Evolutionary conservation across 2,888 invertebrate genomes (phyloP), one percentile per base, ranked within the genome.

Genomic region (Colostygia pectinataria): DNA sequence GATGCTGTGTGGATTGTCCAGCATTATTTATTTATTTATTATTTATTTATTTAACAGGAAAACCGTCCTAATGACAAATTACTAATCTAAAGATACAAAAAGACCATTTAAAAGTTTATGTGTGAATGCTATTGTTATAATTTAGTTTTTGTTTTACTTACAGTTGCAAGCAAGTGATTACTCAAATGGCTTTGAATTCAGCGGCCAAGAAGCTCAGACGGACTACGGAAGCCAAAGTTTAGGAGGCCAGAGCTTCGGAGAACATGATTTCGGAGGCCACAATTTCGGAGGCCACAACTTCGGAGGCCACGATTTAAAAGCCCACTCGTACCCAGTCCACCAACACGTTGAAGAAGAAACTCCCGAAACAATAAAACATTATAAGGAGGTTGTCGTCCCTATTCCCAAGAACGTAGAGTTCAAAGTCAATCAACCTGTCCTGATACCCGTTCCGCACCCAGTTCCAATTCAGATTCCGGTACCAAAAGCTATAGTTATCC

Each of bases 381-480:
- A 93, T 68, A 94, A 93, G 68, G 93, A 94, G 68, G 84, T 94
- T 1, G 92, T 94, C 0, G 91, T 94, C 8, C 94, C 94, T 7
- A 80, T 92, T 2, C 92, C 86, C 0, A 92, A 94, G 41, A 93
- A 93, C 47, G 84, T 92, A 18, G 92, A 92, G 51, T 92, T 93
- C 59, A 90, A 91, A 68, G 72, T 92, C 4, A 80, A 92, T 18
- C 92, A 92, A 40, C 92, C 92, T 0, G 66, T 93, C 0, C 70
- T 92, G 0, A 91, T 93, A 0, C 92, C 92, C 0, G 91, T 92
- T 0, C 91, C 92, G 0, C 93, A 94, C 55, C 93, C 93, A 0
- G 92, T 94, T 15, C 94, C 94, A 0, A 94, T 94, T 1, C 93
- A 93, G 24, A 86, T 94, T 0, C 94, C 94, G 0, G 93, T 94